A percentile compares a stretch with the other conserved stretches of the same genome.
These are phyloP conservation scores for Petrocephalus zakoni DNA, from an alignment of 2,113 vertebrate species.

Conservation along the genomic window DNA sequence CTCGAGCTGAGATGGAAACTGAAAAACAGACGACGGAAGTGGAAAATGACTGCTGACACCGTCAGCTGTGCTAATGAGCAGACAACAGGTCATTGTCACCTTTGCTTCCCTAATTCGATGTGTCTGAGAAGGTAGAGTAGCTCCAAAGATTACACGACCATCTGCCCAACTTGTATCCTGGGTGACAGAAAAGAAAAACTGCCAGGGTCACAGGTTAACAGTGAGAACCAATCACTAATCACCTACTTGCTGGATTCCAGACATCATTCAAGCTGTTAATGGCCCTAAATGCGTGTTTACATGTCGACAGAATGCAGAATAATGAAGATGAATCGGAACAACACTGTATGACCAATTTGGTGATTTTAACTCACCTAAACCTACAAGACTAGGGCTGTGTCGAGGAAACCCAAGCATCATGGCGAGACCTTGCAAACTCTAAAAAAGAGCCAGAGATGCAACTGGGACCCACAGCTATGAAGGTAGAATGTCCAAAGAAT, in stretches of 20 bases:
- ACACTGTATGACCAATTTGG: not conserved
- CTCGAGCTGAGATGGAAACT: conserved; percentile 41
- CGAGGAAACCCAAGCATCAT: not conserved
- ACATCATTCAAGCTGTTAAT: not conserved
- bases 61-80: not conserved
- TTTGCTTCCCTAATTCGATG: conserved; percentile 19
- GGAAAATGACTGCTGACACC: conserved; percentile 28
- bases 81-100: conserved; percentile 18
- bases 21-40: conserved; percentile 33
- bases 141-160: not conserved
- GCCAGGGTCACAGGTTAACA: not conserved
- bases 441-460: not conserved
- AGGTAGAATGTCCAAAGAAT: not conserved
- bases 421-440: not conserved
- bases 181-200: not conserved
- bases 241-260: not conserved
- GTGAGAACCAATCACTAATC: not conserved
- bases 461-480: not conserved
- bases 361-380: not conserved
- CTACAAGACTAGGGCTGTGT: not conserved
- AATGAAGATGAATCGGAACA: not conserved
- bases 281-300: not conserved
- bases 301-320: not conserved
- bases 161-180: not conserved
- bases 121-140: not conserved